phyloP scores from a whole-genome alignment of 1,140 invertebrate genomes.

The Drosophila grimshawi region DNA sequence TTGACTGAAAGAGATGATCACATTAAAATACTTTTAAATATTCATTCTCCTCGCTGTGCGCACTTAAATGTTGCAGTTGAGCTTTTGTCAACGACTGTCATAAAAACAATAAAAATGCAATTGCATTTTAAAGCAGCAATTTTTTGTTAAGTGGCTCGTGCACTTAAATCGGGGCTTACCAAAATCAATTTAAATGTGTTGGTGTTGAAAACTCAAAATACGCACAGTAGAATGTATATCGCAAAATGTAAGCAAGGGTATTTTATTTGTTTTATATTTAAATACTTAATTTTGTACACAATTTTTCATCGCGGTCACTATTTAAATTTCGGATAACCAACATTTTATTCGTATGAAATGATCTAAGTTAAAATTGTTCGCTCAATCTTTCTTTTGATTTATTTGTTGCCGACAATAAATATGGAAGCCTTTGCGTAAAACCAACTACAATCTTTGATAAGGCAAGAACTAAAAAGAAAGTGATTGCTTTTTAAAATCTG shows the following conservation, averaged over 20 bases:
- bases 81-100: conserved; percentile 34
- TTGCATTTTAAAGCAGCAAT: conserved; percentile 53
- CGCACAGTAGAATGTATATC: no score
- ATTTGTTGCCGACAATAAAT: no score
- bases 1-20: conserved; percentile 14
- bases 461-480: no score
- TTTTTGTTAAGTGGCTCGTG: conserved; percentile 58
- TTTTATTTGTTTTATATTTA: neutral
- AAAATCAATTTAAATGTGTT: conserved; percentile 46
- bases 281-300: no score
- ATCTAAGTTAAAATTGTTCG: no score
- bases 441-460: neutral
- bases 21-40: conserved; percentile 12
- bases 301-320: no score
- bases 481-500: no score
- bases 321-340: no score
- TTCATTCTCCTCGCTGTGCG: conserved; percentile 5
- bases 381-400: no score
- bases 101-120: conserved; percentile 48
- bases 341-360: no score
- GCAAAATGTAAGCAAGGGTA: neutral
- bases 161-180: conserved; percentile 53
- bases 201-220: neutral
- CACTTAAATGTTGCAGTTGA: conserved; percentile 29
- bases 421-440: neutral